Percentiles rank a stretch among this genome's conserved stretches.
These are phyloP conservation scores for Dione vanillae DNA, from an alignment of 2,888 invertebrate genomes.

Conservation along the genomic window DNA sequence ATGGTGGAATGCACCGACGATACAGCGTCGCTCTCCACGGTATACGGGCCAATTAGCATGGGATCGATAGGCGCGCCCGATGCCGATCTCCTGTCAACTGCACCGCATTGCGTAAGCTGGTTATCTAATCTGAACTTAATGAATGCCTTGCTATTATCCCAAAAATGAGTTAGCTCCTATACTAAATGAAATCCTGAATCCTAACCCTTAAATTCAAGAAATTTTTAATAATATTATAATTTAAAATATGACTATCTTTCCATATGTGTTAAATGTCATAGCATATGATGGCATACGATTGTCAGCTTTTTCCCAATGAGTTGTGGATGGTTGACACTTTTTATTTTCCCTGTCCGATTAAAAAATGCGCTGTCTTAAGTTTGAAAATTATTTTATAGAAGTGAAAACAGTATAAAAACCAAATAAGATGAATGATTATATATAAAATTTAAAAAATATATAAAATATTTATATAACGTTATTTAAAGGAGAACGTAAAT, in stretches of 20 bases:
- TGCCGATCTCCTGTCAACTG: conserved; percentile 77
- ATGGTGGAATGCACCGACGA: conserved; percentile 66
- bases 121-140: conserved; percentile 80
- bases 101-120: conserved; percentile 71
- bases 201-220: not conserved
- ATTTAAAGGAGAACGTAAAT: not conserved
- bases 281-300: too few relatives aligned
- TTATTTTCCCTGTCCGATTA: not conserved
- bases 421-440: not conserved
- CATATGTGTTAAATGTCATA: too few relatives aligned
- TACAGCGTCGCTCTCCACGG: conserved; percentile 60
- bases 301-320: too few relatives aligned
- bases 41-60: conserved; percentile 80
- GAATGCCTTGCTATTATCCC: conserved; percentile 71
- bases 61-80: conserved; percentile 80
- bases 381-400: not conserved
- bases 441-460: not conserved
- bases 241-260: too few relatives aligned
- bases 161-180: conserved; percentile 53
- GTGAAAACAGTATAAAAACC: not conserved
- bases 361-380: not conserved
- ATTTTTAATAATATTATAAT: not conserved
- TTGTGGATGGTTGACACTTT: not conserved
- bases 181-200: conserved; percentile 12
- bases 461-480: not conserved